Conservation (phyloP, 2,888 invertebrate species). For the Chirona hameri region DNA sequence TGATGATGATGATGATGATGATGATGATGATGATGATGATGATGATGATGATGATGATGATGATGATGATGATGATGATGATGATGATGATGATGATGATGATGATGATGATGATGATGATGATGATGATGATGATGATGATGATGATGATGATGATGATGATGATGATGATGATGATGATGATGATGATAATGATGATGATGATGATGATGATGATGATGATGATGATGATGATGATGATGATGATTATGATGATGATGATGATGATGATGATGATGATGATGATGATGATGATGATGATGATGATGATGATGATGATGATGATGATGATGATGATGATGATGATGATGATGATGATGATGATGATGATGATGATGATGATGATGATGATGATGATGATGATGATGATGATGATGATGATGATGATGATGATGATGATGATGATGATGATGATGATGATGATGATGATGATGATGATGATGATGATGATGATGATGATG, state of each 20-base stretch:
- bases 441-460: slow-evolving; percentile 22
- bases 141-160: slow-evolving; percentile 22
- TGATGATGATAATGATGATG: slow-evolving; percentile 22
- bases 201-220: slow-evolving; percentile 22
- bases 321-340: slow-evolving; percentile 22
- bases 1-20: slow-evolving; percentile 22
- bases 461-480: slow-evolving; percentile 22
- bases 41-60: slow-evolving; percentile 22
- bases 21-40: slow-evolving; percentile 22
- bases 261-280: slow-evolving; percentile 22
- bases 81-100: slow-evolving; percentile 22
- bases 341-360: slow-evolving; percentile 9
- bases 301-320: slow-evolving; percentile 9
- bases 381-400: slow-evolving; percentile 22
- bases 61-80: slow-evolving; percentile 22
- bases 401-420: not conserved
- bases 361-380: slow-evolving; percentile 1
- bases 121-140: slow-evolving; percentile 22
- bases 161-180: slow-evolving; percentile 22
- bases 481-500: slow-evolving; percentile 22
- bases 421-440: slow-evolving; percentile 22
- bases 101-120: slow-evolving; percentile 22
- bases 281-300: slow-evolving; percentile 9
- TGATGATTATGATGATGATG: too few relatives aligned
- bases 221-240: too few relatives aligned